phyloP scores from a whole-genome alignment of 2,797 vertebrate genomes.

The Pagetopsis macropterus region DNA sequence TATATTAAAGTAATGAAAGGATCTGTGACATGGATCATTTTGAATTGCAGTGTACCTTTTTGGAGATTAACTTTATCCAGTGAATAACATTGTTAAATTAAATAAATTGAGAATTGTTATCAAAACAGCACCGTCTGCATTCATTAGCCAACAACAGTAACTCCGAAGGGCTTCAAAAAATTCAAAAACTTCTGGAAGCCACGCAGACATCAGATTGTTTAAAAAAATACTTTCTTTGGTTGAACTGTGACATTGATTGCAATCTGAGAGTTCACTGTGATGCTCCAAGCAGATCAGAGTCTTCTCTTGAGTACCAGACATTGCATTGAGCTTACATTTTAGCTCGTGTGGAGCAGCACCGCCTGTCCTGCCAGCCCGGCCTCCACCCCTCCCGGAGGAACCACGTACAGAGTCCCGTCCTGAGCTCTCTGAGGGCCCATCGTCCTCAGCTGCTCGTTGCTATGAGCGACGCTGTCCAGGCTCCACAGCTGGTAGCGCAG shows the following conservation, averaged over 20 bases:
- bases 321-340: too few species aligned
- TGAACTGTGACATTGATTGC: not conserved
- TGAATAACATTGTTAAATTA: not conserved
- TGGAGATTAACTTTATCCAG: not conserved
- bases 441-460: constrained; percentile 87
- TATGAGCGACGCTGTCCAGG: constrained; percentile 78
- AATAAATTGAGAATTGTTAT: not conserved
- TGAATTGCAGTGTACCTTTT: not conserved
- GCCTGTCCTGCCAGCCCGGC: constrained; percentile 88
- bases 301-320: too few species aligned
- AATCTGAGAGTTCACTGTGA: not conserved
- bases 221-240: not conserved
- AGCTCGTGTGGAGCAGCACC: constrained; percentile 81
- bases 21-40: not conserved
- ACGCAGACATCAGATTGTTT: not conserved
- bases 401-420: constrained; percentile 85
- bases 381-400: constrained; percentile 86
- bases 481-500: constrained; percentile 90
- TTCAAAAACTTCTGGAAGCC: not conserved
- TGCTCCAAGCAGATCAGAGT: not conserved
- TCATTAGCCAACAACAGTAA: not conserved
- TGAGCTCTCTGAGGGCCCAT: constrained; percentile 85
- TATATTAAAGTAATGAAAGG: not conserved
- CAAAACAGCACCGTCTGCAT: not conserved
- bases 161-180: too few species aligned